Evolutionary conservation across 64 coral and sea anemone species (phyloP).

Genomic region (Pocillopora verrucosa): DNA sequence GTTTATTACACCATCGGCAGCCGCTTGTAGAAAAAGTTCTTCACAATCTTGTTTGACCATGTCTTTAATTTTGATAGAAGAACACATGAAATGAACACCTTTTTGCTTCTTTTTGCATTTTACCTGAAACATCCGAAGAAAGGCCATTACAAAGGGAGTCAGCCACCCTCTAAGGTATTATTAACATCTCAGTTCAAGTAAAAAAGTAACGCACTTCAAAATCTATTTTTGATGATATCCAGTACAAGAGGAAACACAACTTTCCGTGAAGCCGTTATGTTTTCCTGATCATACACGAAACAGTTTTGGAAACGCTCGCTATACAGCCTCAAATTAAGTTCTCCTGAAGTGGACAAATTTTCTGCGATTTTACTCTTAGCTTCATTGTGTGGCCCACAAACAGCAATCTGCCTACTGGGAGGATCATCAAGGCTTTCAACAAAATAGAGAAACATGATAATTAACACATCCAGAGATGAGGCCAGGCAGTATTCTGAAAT

Average conservation of each 20-base stretch:
- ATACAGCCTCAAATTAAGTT: slow-evolving; percentile 26
- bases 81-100: no score
- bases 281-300: slow-evolving; percentile 64
- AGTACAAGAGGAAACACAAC: slow-evolving; percentile 80
- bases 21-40: no score
- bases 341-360: slow-evolving; percentile 9
- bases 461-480: slow-evolving; percentile 37
- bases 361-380: slow-evolving; percentile 26
- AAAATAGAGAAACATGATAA: slow-evolving; percentile 84
- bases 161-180: no score
- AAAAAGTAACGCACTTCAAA: background rate
- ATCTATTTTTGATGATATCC: slow-evolving; percentile 37
- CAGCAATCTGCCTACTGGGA: slow-evolving; percentile 71
- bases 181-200: no score
- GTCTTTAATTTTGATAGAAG: background rate
- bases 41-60: background rate
- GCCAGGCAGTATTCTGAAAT: slow-evolving; percentile 51
- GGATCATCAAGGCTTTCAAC: slow-evolving; percentile 35
- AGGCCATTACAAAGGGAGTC: background rate
- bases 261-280: slow-evolving; percentile 74
- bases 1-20: no score
- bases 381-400: slow-evolving; percentile 48
- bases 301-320: slow-evolving; percentile 12
- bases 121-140: background rate
- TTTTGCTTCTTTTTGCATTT: no score